phyloP scores from a whole-genome alignment of 2,888 invertebrate genomes.

The Tetranychus truncatus region DNA sequence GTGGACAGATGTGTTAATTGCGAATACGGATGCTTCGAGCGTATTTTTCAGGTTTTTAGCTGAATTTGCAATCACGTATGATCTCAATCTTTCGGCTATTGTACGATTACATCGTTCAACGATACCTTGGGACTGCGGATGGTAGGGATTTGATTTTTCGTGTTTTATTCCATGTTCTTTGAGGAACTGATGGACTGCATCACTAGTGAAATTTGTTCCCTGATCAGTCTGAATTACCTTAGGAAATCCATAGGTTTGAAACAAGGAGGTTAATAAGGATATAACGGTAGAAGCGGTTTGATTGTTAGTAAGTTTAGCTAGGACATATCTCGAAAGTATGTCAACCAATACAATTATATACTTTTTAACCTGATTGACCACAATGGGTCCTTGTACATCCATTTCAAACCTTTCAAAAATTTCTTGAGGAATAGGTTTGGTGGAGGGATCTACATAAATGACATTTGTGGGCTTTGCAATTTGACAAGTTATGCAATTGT shows the following conservation, averaged over 20 bases:
- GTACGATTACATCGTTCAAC: background rate
- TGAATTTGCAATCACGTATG: background rate
- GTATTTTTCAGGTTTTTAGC: background rate
- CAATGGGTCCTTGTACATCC: too few species aligned
- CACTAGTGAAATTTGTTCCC: background rate
- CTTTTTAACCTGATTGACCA: too few species aligned
- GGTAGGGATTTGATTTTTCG: background rate
- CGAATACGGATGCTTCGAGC: background rate
- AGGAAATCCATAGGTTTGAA: background rate
- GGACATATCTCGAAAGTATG: too few species aligned
- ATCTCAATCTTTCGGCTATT: background rate
- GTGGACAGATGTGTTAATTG: background rate
- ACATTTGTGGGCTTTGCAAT: too few species aligned
- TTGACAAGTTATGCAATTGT: too few species aligned
- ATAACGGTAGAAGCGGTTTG: background rate
- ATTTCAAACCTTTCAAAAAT: too few species aligned
- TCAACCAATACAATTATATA: too few species aligned
- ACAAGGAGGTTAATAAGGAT: fast-evolving
- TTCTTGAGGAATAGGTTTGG: too few species aligned
- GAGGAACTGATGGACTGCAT: background rate
- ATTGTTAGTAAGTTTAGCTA: too few species aligned
- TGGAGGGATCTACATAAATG: too few species aligned
- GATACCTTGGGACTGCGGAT: background rate
- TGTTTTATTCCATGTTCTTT: background rate
- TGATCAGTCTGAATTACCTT: background rate